Percentiles rank a stretch among this genome's conserved stretches.
Evolutionary conservation across 2,113 vertebrate species (phyloP).

Genomic region (Pollimyrus isidori): DNA sequence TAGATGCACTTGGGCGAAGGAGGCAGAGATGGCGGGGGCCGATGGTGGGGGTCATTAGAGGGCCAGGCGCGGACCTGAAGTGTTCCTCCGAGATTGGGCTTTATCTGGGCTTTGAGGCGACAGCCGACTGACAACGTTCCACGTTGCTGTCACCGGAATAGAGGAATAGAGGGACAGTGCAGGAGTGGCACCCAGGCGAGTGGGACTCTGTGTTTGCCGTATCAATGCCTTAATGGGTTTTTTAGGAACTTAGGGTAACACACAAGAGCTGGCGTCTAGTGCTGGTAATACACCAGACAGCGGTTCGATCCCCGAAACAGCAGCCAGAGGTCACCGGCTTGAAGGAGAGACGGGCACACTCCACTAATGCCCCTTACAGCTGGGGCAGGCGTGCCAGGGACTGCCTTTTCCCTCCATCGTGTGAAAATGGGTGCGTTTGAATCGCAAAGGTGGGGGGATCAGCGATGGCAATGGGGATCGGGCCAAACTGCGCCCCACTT

Average conservation of each 20-base stretch:
- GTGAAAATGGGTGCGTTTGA: slow-evolving; percentile 30
- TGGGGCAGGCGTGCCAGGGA: slow-evolving; percentile 9
- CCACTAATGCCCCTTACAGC: background rate
- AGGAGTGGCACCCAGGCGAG: background rate
- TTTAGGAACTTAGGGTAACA: background rate
- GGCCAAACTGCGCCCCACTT: slow-evolving; percentile 26
- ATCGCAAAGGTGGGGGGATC: slow-evolving; percentile 32
- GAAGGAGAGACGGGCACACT: background rate
- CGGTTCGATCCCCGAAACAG: background rate
- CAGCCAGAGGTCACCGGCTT: background rate
- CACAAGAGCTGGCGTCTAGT: background rate
- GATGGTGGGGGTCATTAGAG: slow-evolving; percentile 1
- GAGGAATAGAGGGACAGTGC: slow-evolving; percentile 32
- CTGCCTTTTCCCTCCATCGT: slow-evolving; percentile 2
- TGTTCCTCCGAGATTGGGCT: slow-evolving; percentile 29
- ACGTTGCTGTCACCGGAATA: slow-evolving; percentile 32
- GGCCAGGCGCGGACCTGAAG: slow-evolving; percentile 14
- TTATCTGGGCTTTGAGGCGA: slow-evolving; percentile 29
- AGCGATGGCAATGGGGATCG: slow-evolving; percentile 16
- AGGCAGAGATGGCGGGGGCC: background rate
- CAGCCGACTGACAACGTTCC: slow-evolving; percentile 31
- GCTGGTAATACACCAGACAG: background rate
- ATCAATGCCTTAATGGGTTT: background rate
- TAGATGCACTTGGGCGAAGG: slow-evolving; percentile 28
- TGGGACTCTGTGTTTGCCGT: background rate